These are phyloP conservation scores for Willisornis vidua DNA, from an alignment of 2,113 vertebrate genomes.

Conservation along the genomic window DNA sequence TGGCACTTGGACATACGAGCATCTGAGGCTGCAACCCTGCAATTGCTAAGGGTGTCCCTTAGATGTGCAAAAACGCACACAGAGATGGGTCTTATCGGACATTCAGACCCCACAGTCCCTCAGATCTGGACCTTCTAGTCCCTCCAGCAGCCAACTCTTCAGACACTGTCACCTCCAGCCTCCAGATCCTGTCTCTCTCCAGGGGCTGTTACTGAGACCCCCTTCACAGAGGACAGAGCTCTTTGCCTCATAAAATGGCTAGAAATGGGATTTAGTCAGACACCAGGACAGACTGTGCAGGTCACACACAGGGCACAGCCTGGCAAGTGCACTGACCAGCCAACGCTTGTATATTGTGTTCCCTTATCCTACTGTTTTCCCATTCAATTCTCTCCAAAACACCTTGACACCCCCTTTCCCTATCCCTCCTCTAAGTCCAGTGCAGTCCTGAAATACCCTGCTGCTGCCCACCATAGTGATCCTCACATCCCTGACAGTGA, in stretches of 20 bases:
- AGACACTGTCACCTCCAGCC: not conserved
- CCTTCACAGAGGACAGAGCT: not conserved
- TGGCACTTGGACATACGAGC: fast-evolving
- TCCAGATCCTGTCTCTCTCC: not conserved
- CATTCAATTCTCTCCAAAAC: not conserved
- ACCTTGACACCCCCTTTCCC: not conserved
- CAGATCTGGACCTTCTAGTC: not conserved
- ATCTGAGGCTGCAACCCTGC: not conserved
- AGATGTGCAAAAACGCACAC: not conserved
- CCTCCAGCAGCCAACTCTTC: not conserved
- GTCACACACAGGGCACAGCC: not conserved
- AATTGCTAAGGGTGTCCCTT: fast-evolving
- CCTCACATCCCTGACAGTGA: too few relatives aligned
- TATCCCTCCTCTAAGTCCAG: fast-evolving
- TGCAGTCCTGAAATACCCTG: not conserved
- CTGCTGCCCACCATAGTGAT: fast-evolving
- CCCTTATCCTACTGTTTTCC: not conserved
- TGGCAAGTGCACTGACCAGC: not conserved
- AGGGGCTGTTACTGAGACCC: not conserved
- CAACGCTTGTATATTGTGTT: not conserved
- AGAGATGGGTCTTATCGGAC: not conserved
- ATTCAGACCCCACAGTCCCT: not conserved
- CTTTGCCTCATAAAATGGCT: not conserved
- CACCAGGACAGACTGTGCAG: not conserved
- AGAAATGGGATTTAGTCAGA: not conserved